Percentiles rank a stretch among this genome's conserved stretches.
Evolutionary conservation across 2,888 invertebrate species (phyloP).

Genomic region (Drosophila setosimentum): DNA sequence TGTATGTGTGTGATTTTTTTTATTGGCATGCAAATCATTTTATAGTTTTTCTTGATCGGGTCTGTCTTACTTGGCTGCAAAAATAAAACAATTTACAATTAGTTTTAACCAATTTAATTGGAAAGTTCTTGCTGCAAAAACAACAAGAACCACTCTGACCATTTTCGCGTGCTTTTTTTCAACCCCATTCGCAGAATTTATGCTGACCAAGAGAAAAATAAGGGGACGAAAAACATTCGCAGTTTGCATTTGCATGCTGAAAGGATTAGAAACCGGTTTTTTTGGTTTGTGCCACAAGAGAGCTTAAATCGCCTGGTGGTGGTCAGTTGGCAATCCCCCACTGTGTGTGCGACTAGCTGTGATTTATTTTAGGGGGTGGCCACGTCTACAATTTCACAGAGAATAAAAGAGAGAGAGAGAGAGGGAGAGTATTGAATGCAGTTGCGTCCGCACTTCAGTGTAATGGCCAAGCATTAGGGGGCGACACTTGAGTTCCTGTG

Average conservation of each 20-base stretch:
- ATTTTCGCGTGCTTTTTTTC: constrained; percentile 31
- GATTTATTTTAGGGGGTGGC: constrained; percentile 67
- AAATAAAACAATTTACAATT: constrained; percentile 16
- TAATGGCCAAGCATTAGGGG: constrained; percentile 71
- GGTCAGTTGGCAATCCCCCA: constrained; percentile 46
- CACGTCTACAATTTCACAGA: constrained; percentile 34
- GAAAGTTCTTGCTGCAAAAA: constrained; percentile 20
- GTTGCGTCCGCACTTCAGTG: constrained; percentile 53
- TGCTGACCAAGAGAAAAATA: constrained; percentile 49
- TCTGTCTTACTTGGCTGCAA: constrained; percentile 24
- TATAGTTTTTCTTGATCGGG: constrained; percentile 35
- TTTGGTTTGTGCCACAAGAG: constrained; percentile 44
- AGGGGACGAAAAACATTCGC: constrained; percentile 25
- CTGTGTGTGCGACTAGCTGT: constrained; percentile 45
- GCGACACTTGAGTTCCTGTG: constrained; percentile 68
- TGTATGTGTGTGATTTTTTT: constrained; percentile 10
- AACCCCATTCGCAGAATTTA: constrained; percentile 41
- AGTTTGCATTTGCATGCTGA: constrained; percentile 60
- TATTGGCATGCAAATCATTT: constrained; percentile 49
- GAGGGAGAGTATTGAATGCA: constrained; percentile 29
- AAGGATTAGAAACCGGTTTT: constrained; percentile 76
- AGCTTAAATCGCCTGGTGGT: constrained; percentile 56
- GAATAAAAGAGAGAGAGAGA: constrained; percentile 3
- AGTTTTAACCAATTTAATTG: constrained; percentile 27
- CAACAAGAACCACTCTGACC: constrained; percentile 7